Conservation (phyloP, 2,797 vertebrate genomes). For the Tapirus indicus region DNA sequence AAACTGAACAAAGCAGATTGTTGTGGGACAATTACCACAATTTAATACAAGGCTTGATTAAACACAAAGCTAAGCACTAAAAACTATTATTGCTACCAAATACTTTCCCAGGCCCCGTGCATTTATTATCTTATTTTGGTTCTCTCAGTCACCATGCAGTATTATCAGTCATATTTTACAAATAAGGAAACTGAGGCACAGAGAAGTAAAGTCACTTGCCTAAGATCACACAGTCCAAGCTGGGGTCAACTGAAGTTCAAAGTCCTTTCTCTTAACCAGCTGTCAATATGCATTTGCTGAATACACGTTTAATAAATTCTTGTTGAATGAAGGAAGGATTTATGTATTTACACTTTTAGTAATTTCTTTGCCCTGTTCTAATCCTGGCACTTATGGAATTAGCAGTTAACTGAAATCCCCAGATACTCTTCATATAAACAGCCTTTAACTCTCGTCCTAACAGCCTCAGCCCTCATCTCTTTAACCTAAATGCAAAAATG, state of each 20-base stretch:
- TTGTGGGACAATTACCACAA: background rate
- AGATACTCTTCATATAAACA: slow-evolving; percentile 32
- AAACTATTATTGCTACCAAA: slow-evolving; percentile 23
- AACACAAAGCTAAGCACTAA: background rate
- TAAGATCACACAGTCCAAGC: background rate
- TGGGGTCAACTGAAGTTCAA: background rate
- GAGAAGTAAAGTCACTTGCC: slow-evolving; percentile 21
- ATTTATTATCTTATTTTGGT: background rate
- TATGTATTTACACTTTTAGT: slow-evolving; percentile 5
- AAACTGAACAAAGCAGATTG: slow-evolving; percentile 25
- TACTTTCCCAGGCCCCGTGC: background rate
- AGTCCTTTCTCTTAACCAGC: background rate
- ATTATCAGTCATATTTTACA: slow-evolving; percentile 21
- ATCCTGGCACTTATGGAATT: slow-evolving; percentile 44
- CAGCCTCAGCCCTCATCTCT: background rate
- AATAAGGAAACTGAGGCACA: background rate
- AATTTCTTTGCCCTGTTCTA: background rate
- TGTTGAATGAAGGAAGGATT: slow-evolving; percentile 1
- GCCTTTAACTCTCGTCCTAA: background rate
- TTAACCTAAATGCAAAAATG: background rate
- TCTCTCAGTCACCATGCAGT: background rate
- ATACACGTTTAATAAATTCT: slow-evolving; percentile 39
- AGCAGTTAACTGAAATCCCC: background rate
- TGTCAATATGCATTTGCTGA: slow-evolving; percentile 10
- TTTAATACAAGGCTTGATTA: background rate